Conservation (phyloP, 1,140 invertebrate genomes). For the Pachypeltis micranthus region DNA sequence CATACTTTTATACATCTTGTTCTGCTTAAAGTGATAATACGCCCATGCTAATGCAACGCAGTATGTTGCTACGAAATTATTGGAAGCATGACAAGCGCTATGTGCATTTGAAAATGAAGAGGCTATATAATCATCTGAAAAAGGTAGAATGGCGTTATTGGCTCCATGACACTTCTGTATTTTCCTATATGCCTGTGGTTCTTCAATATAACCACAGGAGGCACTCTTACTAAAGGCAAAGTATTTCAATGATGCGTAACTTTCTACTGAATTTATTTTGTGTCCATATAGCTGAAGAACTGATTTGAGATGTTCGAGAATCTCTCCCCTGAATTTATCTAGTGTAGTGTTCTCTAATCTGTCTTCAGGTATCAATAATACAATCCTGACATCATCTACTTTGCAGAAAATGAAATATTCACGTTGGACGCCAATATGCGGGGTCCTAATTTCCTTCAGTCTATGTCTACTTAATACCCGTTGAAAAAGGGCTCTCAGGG, state of each 20-base stretch:
- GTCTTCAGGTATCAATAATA: neutral
- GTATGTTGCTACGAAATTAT: neutral
- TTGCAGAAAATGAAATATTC: no score
- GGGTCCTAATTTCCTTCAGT: no score
- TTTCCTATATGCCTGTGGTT: neutral
- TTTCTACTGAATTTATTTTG: neutral
- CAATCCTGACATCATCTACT: neutral
- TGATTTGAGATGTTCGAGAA: neutral
- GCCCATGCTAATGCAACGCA: neutral
- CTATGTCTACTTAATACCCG: no score
- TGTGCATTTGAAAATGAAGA: neutral
- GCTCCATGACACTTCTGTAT: neutral
- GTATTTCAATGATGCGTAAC: neutral
- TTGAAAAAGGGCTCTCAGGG: no score
- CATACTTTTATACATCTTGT: neutral
- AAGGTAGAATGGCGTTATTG: neutral
- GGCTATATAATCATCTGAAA: neutral
- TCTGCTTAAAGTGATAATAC: neutral
- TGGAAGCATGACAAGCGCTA: neutral
- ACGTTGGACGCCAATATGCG: no score
- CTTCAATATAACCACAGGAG: neutral
- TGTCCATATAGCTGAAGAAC: neutral
- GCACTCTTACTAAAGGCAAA: neutral
- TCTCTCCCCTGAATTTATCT: neutral
- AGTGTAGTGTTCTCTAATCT: neutral